Base-by-base conservation (phyloP, 2,113 vertebrate genomes). In the Osmerus eperlanus region DNA sequence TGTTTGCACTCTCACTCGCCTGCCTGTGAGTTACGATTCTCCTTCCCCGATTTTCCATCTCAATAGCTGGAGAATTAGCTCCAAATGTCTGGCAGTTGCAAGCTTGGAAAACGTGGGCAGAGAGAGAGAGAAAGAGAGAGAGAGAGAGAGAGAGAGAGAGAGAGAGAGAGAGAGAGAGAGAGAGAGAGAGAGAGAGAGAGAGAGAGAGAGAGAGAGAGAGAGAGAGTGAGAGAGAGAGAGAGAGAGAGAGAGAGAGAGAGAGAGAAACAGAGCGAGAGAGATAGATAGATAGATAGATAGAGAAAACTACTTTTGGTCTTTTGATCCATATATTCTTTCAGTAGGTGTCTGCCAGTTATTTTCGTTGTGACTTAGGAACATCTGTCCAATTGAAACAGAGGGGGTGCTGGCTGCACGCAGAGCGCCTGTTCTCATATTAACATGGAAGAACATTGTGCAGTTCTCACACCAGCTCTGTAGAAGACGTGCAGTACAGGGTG, bases 11-110 rank as follows among this genome's bases (percentile, higher is more conserved):
- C 81, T 71, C 89, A 79, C 65, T 80, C 55, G 72, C 78, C 74
- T 87, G 81, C 84, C 81, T 51, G 84, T 75, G 87, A 89, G 89
- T 90, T 91, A 90, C 83, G 84, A 87, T 87, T 71, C 87, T 77
- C 75, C 64, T 73, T 82, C 78, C 63, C 74, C 51, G 70, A 79
- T 87, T 84, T 90, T 91, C 89, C 89, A 80, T 83, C 86, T 85
- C 69, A 77, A 89, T 81, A 89, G 87, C 84, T 81, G 85, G 80
- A 87, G 87, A 92, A 92, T 91, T 85, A 89, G 86, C 90, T 90
- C 87, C 80, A 90, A 90, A 91, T 91, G 86, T 92, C 90, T 91
- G 88, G 87, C 83, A 75, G 72, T 51, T 67, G 67, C 28, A 79
- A 83, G 78, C 71, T 28, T 32, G 28, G 65, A 7, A 23, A 75